Conservation (phyloP, 2,888 invertebrate species). For the Chloromyia formosa region DNA sequence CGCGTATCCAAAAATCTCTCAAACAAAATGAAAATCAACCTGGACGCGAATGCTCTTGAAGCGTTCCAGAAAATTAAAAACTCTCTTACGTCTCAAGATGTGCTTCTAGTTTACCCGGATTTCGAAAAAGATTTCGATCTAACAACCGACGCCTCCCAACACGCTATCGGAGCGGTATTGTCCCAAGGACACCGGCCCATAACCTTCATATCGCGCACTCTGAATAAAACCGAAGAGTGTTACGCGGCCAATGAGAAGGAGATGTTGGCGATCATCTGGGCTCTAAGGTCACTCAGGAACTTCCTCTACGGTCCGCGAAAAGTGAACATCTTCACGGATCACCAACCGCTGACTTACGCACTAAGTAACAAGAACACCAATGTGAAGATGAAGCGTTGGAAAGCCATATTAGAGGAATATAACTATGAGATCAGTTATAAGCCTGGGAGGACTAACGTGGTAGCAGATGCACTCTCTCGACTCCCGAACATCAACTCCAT, state of each 20-base stretch:
- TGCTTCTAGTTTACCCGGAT: not conserved
- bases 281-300: constrained; percentile 8
- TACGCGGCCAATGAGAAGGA: constrained; percentile 23
- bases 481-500: not conserved
- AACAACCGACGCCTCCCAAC: not conserved
- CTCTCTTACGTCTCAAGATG: not conserved
- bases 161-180: constrained; percentile 17
- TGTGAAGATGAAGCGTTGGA: not conserved
- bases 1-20: constrained; percentile 7
- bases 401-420: constrained; percentile 20
- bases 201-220: constrained; percentile 17
- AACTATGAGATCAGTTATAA: not conserved
- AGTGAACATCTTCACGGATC: too few species aligned
- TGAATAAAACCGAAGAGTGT: constrained; percentile 2
- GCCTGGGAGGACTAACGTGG: constrained; percentile 1
- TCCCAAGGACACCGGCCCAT: constrained; percentile 2
- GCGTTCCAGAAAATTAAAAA: constrained; percentile 21
- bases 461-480: not conserved
- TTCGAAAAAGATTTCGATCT: not conserved
- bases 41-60: not conserved
- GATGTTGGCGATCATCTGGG: constrained; percentile 20
- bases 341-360: constrained; percentile 10
- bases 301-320: not conserved
- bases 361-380: constrained; percentile 11
- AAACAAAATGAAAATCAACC: not conserved